These are phyloP conservation scores for Tenualosa thibaudeaui DNA, from an alignment of 2,797 vertebrate genomes.

Conservation along the genomic window DNA sequence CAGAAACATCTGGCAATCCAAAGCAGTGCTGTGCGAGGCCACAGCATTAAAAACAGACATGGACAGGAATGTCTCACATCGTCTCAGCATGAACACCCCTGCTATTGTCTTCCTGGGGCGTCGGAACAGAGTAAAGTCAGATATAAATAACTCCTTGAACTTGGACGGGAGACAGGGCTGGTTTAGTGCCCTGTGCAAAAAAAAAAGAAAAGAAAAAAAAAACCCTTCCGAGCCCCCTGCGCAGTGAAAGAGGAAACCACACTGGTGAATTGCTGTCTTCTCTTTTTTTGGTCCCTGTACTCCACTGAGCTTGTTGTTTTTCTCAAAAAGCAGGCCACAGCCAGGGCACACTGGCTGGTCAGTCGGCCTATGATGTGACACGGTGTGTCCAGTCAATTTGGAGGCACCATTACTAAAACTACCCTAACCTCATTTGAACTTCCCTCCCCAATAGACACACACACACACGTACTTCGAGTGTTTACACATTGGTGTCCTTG, in stretches of 20 bases:
- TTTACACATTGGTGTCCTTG: constrained; percentile 21
- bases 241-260: constrained; percentile 19
- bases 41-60: constrained; percentile 24
- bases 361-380: neutral
- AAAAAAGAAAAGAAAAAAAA: neutral
- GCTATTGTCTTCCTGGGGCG: constrained; percentile 25
- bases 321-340: constrained; percentile 6
- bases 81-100: constrained; percentile 9
- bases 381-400: neutral
- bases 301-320: constrained; percentile 24
- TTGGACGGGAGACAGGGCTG: constrained; percentile 20
- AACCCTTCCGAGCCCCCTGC: neutral
- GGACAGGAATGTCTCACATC: constrained; percentile 24
- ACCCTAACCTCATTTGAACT: constrained; percentile 7
- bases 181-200: constrained; percentile 20
- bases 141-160: constrained; percentile 25
- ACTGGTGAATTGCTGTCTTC: neutral
- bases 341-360: neutral
- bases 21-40: constrained; percentile 10
- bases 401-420: neutral
- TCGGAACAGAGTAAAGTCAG: constrained; percentile 24
- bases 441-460: neutral
- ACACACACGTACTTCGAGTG: neutral
- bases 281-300: constrained; percentile 10
- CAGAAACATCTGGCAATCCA: constrained; percentile 19